Base-by-base conservation (phyloP, 2,888 invertebrate species). In the Hirudinaria manillensis region DNA sequence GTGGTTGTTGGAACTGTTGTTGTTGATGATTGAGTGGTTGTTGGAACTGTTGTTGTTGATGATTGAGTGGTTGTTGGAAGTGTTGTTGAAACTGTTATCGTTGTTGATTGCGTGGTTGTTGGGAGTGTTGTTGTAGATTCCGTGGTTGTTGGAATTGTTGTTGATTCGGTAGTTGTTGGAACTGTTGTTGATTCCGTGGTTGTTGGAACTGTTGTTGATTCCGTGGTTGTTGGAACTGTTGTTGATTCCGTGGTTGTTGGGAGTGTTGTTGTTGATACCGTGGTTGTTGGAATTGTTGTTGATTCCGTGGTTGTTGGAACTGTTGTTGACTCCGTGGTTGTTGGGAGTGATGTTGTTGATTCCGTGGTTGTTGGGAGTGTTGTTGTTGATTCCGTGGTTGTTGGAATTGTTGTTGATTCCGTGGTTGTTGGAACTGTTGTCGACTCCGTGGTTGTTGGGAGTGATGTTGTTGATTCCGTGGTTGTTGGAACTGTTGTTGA, bases 11-110 rank as follows among this genome's bases (percentile, higher is more conserved):
- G 7, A 10, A 29, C 67, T 29, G 29, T 67, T 67, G 67, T 19
- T 27, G 32, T 34, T 27, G 32, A 6, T 6, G 34, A 21, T n/a
- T 36, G 10, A n/a, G 67, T 36, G 16, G 67, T 38, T n/a, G 65
- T 65, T 38, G 36, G 38, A 21, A n/a, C 27, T 32, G 45, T 32
- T 66, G 67, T 74, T 53, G 74, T 29, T 32, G 65, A 21, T 24
- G 56, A 24, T 56, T 21, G 6, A 56, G 56, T 56, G 3, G 67
- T 67, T 67, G 21, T 45, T 7, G 51, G 27, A 32, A 24, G 7
- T 32, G 74, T 38, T 61, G 74, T 65, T 36, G 66, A 27, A 21
- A 24, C 27, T 36, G 45, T 32, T 66, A 45, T 74, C 24, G 74
- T 29, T 32, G 34, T 74, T 4, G 36, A 13, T 27, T 53, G 24